Evolutionary conservation across 2,113 vertebrate genomes (phyloP), one percentile per base, ranked within the genome.

Genomic region (Anser cygnoides): DNA sequence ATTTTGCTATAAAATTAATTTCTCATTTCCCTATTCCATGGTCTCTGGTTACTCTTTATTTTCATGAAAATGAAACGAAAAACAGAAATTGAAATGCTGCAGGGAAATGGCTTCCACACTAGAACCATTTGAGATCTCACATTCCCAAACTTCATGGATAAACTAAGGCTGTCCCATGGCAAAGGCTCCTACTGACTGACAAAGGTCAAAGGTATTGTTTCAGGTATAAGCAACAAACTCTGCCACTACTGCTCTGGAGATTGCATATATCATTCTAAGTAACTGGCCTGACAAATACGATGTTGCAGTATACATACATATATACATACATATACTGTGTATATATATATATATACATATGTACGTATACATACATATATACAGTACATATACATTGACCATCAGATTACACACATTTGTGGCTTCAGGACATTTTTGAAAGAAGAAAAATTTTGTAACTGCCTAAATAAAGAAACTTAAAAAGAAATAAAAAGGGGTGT

Each of bases 161-260:
- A 72, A 61, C 0, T 1, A 37, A 59, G 29, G 26, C 11, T 10
- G 20, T 70, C n/a, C 22, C 1, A 0, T 31, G 28, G 19, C 17
- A 77, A 85, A 92, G 15, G 31, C 37, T 79, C n/a, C 31, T 35
- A 44, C 58, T 72, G 11, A 26, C 26, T 72, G 41, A 50, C 6
- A 65, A 70, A 31, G 35, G 35, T 35, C 46, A 81, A 50, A 72
- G 16, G 43, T 43, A 55, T 46, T 0, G 0, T 71, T 66, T 57
- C 41, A 61, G 19, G 5, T 66, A 19, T 28, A 85, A 72, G 22
- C 35, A 66, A 49, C 10, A 50, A 66, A 22, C 25, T 16, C 33
- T 50, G 22, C 72, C 52, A 22, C 13, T 61, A 6, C 37, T 57
- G 28, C 52, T 66, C 52, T 43, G 54, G n/a, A 16, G 11, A 26